These are phyloP conservation scores for Neodontobutis hainanensis DNA, from an alignment of 2,113 vertebrate genomes.

Conservation along the genomic window DNA sequence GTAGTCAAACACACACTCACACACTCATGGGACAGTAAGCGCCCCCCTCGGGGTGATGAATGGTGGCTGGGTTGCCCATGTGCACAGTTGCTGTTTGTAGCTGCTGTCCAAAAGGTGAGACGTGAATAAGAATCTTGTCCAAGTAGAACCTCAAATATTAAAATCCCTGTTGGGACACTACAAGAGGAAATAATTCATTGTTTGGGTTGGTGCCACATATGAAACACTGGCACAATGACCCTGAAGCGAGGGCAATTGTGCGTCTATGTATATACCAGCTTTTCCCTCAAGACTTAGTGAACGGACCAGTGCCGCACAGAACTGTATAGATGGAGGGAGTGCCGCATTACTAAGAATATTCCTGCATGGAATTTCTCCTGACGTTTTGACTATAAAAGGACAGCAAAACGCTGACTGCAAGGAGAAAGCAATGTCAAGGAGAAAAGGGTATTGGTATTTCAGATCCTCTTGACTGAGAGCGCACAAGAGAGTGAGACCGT, in stretches of 20 bases:
- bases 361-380: constrained; percentile 81
- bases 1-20: constrained; percentile 46
- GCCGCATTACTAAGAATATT: constrained; percentile 80
- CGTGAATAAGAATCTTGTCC: constrained; percentile 59
- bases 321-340: constrained; percentile 60
- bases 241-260: constrained; percentile 62
- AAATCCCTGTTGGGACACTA: constrained; percentile 42
- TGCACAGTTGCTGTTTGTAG: constrained; percentile 71
- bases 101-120: constrained; percentile 57
- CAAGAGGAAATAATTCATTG: constrained; percentile 55
- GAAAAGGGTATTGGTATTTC: constrained; percentile 99
- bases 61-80: constrained; percentile 81
- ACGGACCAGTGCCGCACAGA: constrained; percentile 35
- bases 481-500: constrained; percentile 61
- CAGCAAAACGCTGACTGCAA: constrained; percentile 88
- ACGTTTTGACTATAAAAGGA: constrained; percentile 96
- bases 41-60: constrained; percentile 89
- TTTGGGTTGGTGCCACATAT: constrained; percentile 51
- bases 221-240: constrained; percentile 68
- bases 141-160: constrained; percentile 64
- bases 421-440: constrained; percentile 86
- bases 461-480: constrained; percentile 86
- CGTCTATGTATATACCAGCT: constrained; percentile 72
- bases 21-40: constrained; percentile 85
- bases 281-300: constrained; percentile 50